These are phyloP conservation scores for Psilopogon haemacephalus DNA, from an alignment of 2,113 vertebrate genomes.

Conservation along the genomic window DNA sequence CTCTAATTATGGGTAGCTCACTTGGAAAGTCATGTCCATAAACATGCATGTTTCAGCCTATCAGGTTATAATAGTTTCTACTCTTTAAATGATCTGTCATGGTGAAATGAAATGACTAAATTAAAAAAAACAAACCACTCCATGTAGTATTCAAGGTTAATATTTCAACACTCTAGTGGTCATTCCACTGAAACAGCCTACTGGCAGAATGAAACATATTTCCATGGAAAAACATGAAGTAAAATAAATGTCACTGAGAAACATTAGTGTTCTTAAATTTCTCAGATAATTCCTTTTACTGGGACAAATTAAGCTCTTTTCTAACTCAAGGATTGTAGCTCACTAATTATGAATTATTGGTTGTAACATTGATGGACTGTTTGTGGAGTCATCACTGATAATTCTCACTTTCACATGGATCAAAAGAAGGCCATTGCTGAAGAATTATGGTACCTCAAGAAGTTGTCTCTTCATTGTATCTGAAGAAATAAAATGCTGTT, in stretches of 20 bases:
- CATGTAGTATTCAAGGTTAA: background rate
- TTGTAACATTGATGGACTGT: background rate
- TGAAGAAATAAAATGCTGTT: background rate
- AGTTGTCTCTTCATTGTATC: background rate
- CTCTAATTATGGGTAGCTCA: background rate
- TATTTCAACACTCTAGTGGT: background rate
- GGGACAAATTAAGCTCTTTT: background rate
- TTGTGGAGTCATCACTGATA: background rate
- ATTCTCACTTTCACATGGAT: background rate
- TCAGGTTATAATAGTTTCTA: background rate
- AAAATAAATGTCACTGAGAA: background rate
- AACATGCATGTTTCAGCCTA: background rate
- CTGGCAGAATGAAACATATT: background rate
- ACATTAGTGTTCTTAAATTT: background rate
- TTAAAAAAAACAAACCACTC: background rate
- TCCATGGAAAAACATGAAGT: slow-evolving; percentile 24
- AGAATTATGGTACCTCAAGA: background rate
- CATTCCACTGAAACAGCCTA: background rate
- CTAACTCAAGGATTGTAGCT: background rate
- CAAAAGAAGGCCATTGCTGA: background rate
- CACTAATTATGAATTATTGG: background rate
- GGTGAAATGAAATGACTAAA: slow-evolving; percentile 14
- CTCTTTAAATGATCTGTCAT: background rate
- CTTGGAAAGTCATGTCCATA: background rate
- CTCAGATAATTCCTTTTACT: background rate